These are phyloP conservation scores for Halichoerus grypus DNA, from an alignment of 2,113 vertebrate species.

Conservation along the genomic window DNA sequence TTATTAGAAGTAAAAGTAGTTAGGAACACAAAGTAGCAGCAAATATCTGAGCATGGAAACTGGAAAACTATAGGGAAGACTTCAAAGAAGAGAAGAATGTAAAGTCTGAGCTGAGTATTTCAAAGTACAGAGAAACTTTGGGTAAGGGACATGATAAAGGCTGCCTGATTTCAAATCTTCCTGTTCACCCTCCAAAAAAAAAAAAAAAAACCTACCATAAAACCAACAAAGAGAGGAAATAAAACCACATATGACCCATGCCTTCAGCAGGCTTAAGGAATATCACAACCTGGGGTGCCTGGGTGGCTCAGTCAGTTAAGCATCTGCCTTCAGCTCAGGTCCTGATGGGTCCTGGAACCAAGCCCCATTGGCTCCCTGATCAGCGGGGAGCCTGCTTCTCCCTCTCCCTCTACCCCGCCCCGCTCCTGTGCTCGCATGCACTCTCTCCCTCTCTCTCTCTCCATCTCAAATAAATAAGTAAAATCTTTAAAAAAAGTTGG, in stretches of 20 bases:
- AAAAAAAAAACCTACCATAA: neutral
- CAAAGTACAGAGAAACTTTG: neutral
- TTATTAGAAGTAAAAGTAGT: neutral
- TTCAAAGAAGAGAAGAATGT: neutral
- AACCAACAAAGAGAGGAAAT: neutral
- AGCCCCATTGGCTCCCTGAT: neutral
- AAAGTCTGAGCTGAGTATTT: neutral
- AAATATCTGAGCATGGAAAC: neutral
- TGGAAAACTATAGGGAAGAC: neutral
- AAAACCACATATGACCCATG: neutral
- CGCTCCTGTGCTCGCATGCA: neutral
- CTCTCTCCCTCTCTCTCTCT: too few relatives aligned
- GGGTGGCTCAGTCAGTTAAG: neutral
- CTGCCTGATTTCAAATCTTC: neutral
- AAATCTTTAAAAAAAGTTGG: neutral
- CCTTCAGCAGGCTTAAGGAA: neutral
- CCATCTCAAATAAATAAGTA: neutral
- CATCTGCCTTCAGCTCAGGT: neutral
- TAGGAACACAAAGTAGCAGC: neutral
- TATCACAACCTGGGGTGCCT: neutral
- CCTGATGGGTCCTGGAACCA: neutral
- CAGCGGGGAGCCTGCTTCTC: neutral
- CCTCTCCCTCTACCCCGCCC: neutral
- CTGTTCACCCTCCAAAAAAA: neutral
- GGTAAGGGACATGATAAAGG: neutral